Evolutionary conservation across 2,113 vertebrate species (phyloP), one percentile per base, ranked within the genome.

Genomic region (Upupa epops): DNA sequence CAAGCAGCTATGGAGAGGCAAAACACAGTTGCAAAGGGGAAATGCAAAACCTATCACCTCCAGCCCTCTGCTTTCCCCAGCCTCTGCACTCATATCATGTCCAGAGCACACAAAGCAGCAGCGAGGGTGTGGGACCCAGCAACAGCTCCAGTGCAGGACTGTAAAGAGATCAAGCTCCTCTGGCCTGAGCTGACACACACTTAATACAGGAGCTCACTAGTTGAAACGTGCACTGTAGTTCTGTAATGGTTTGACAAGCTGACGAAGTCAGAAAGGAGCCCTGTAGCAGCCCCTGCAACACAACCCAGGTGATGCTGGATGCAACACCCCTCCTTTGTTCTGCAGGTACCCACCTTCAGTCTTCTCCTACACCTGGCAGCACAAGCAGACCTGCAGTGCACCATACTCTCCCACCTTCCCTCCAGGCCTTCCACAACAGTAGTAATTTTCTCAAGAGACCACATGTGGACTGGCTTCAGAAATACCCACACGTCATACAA

Each of bases 71-170:
- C 49, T 46, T 36, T 56, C 31, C 24, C 40, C 34, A 1, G 3
- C 11, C 22, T 36, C 40, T 24, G 26, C 6, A 5, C 46, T 58
- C 51, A 11, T 1, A 0, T 20, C 8, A 54, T 12, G 45, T 22
- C 46, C 59, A 46, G 49, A 37, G 19, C 19, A 29, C 40, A 63
- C n/a, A 51, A 45, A 75, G 40, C 37, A 45, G 9, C 22, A 19
- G 40, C 1, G 2, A 32, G 31, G 34, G 46, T 10, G 1, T 2
- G 21, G 31, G 42, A 75, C 8, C 0, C 9, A 89, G n/a, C 32
- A 22, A 4, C 42, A 9, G 0, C 36, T 59, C 24, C 58, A 34
- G 0, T 1, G 0, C 0, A 0, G 26, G 64, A 37, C 42, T 76
- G 61, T 7, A 32, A 69, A 31, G 52, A 13, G 16, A n/a, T n/a